Evolutionary conservation across 2,888 invertebrate genomes (phyloP), one percentile per base, ranked within the genome.

Genomic region (Lepetodrilus schrolli): DNA sequence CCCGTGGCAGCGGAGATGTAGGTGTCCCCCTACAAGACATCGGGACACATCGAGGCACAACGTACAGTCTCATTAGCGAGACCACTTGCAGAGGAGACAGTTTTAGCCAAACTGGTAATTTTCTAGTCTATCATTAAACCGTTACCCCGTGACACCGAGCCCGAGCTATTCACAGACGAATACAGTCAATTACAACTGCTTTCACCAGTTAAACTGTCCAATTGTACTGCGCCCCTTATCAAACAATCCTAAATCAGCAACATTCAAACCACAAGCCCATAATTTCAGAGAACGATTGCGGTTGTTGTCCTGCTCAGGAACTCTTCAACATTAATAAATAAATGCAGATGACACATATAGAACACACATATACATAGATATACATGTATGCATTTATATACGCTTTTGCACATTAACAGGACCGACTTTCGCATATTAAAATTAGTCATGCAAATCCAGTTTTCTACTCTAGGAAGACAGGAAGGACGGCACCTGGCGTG

Each of bases 111-210:
- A 30, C 34, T 58, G 58, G 23, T 26, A 58, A 26, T 26, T 58
- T 30, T 34, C 17, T 17, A 34, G 58, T 58, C 58, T 58, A 58
- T 58, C 58, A 58, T 58, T 58, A 58, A 23, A 58, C 58, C 58
- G 58, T 58, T 58, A 58, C 30, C 58, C 58, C 17, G 58, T 30
- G 58, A 30, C 58, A 10, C 10, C 17, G 17, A 17, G 58, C 17
- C 17, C 58, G 30, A 10, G 30, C 34, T 34, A n/a, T 58, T 58
- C 58, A 30, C 30, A 10, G 30, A 30, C 34, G 17, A 30, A 17
- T 26, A 23, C 30, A 17, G 58, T 34, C 58, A 58, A 58, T 58
- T 58, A 30, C 58, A 58, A 30, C 26, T 58, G 30, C 58, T 58
- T 58, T 58, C 30, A 58, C 17, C 58, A 17, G 10, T 30, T 30